These are phyloP conservation scores for Neotragus pygmaeus DNA, from an alignment of 2,113 vertebrate genomes.

Conservation along the genomic window DNA sequence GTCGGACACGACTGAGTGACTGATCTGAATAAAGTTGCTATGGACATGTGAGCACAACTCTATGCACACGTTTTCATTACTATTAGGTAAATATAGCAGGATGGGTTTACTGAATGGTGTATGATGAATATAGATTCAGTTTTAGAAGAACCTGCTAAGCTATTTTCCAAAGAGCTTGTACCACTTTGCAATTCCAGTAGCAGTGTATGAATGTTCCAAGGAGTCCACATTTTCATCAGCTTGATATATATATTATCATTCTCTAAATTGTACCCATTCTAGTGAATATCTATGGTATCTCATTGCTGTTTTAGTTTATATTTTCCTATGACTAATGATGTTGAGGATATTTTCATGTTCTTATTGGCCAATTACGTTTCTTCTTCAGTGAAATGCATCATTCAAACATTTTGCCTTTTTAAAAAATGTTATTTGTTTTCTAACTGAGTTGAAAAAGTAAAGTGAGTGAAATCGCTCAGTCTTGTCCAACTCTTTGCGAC, in stretches of 20 bases:
- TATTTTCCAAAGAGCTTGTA: neutral
- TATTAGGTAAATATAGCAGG: neutral
- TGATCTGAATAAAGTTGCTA: neutral
- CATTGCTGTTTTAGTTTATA: neutral
- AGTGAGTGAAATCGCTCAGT: no score
- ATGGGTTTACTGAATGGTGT: neutral
- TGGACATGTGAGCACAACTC: neutral
- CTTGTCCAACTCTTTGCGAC: fast-evolving
- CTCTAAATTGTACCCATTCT: neutral
- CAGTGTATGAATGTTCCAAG: neutral
- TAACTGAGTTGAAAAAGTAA: neutral
- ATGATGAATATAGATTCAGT: neutral
- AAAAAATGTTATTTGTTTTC: neutral
- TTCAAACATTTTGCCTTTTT: neutral
- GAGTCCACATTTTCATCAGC: neutral
- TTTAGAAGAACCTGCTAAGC: neutral
- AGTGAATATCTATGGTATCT: neutral
- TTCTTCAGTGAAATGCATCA: neutral
- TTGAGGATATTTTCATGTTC: neutral
- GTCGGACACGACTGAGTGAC: fast-evolving
- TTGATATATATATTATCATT: neutral
- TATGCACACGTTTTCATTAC: neutral
- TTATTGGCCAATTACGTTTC: neutral
- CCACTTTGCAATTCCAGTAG: neutral
- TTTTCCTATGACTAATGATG: neutral